These are phyloP conservation scores for Leucopsar rothschildi DNA, from an alignment of 2,113 vertebrate genomes.

Conservation along the genomic window DNA sequence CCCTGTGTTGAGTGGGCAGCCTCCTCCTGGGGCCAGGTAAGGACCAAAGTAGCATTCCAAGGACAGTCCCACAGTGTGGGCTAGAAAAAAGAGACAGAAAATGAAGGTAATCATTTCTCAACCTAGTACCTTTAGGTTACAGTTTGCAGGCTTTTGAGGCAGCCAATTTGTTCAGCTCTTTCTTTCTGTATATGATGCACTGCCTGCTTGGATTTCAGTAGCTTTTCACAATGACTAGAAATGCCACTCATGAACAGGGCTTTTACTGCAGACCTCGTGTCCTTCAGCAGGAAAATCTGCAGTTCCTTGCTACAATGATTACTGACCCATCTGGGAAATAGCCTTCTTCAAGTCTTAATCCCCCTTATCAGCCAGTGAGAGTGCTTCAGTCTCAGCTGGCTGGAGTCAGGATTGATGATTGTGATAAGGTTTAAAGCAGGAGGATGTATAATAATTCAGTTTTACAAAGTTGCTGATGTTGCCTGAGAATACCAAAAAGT, in stretches of 20 bases:
- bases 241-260: not conserved
- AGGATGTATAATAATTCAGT: not conserved
- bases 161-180: not conserved
- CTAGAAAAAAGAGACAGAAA: not conserved
- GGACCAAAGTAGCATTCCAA: not conserved
- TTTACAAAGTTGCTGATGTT: not conserved
- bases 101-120: not conserved
- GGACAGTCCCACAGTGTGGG: not conserved
- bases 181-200: not conserved
- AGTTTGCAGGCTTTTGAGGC: not conserved
- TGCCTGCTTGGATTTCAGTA: not conserved
- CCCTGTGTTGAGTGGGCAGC: constrained; percentile 84
- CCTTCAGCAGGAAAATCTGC: not conserved
- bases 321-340: not conserved
- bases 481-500: not conserved
- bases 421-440: not conserved
- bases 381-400: not conserved
- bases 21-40: constrained; percentile 86
- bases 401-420: not conserved
- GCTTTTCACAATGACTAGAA: not conserved
- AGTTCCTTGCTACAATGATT: not conserved
- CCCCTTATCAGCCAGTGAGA: not conserved
- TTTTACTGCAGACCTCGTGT: not conserved
- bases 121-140: not conserved
- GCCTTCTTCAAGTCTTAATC: not conserved